phyloP scores from a whole-genome alignment of 2,113 vertebrate genomes.

The Spermophilus dauricus region DNA sequence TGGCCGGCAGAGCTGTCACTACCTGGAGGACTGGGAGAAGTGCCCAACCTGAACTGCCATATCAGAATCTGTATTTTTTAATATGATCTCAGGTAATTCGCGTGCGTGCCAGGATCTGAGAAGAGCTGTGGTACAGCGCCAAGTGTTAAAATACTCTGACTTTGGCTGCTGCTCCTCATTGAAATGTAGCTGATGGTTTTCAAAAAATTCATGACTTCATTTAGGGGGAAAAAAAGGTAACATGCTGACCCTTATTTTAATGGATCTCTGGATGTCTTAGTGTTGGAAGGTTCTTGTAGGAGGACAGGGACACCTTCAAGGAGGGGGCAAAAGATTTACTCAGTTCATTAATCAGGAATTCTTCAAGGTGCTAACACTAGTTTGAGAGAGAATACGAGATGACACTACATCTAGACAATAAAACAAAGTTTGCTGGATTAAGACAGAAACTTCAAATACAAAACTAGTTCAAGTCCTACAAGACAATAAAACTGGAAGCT shows the following conservation, averaged over 20 bases:
- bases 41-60: neutral
- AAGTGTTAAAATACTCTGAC: neutral
- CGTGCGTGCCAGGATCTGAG: neutral
- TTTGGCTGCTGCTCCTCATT: neutral
- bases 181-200: neutral
- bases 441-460: conserved; percentile 38
- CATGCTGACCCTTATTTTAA: too few species aligned
- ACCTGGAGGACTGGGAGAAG: neutral
- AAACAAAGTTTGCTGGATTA: neutral
- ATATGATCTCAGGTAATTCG: neutral
- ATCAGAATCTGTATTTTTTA: neutral
- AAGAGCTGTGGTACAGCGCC: neutral
- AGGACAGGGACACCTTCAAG: too few species aligned
- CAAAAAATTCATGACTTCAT: too few species aligned
- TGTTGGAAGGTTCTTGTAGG: too few species aligned
- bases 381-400: neutral
- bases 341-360: neutral
- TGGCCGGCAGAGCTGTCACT: neutral
- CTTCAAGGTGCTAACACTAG: neutral
- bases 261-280: too few species aligned
- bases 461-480: neutral
- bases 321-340: neutral
- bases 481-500: neutral
- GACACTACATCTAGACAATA: neutral
- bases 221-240: too few species aligned